Base-by-base conservation (phyloP, 92 coral and sea anemone genomes). In the Montipora capitata region DNA sequence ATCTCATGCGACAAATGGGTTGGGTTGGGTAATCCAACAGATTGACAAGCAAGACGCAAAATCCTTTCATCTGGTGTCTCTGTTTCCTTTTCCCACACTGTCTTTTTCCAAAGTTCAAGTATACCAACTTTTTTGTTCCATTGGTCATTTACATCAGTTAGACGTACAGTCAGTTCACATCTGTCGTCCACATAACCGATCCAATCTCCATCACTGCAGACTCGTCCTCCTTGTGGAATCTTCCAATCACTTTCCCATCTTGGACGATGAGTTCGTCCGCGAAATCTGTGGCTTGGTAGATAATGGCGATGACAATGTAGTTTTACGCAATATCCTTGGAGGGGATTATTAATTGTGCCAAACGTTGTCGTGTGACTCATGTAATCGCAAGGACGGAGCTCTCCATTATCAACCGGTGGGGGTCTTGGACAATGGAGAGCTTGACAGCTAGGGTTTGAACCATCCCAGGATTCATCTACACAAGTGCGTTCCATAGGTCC, bases 191-290 rank as follows among this genome's bases (percentile, higher is more conserved):
- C 88, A 57, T 74, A 39, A 43, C 89, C 89, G 39, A 61, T 76
- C 89, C 89, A 83, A 4, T 4, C 52, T 45, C 52, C 52, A 45
- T 45, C 52, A 45, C 9, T 8, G 9, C 52, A 45, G 2, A 45
- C 52, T 45, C 52, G 52, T 45, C 52, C 52, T 45, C 52, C 52
- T 45, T 45, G 52, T 4, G 89, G 74, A n/a, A 85, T 72, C 76
- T 72, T 17, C 80, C 76, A 62, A 27, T 74, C 71, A 57, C 61
- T 85, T 75, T 80, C 75, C 89, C 89, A 85, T 73, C 71, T n/a
- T 14, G 65, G 85, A 17, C 48, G 79, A 40, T 65, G 10, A 3
- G 76, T 67, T 13, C 9, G 45, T 2, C 74, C 83, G 10, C 1
- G 61, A 65, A 75, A 54, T 49, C 35, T 61, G 62, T 74, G 80